Evolutionary conservation across 2,797 vertebrate genomes (phyloP).

Genomic region (Peromyscus melanophrys): DNA sequence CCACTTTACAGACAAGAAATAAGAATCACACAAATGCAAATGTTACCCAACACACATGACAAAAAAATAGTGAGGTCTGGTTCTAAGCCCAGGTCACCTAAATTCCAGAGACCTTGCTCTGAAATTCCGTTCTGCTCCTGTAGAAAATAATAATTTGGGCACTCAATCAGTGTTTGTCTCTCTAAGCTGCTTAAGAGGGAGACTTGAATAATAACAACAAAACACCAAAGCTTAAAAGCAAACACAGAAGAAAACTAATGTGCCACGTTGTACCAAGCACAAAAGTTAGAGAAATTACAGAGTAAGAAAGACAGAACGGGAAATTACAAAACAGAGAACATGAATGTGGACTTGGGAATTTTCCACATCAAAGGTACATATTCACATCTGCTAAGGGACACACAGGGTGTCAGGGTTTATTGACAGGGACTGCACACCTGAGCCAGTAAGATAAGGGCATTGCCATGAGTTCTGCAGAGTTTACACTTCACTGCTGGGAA

Average conservation of each 20-base stretch:
- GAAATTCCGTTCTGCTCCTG: not conserved
- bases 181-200: not conserved
- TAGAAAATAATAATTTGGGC: not conserved
- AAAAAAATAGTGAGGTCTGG: not conserved
- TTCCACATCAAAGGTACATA: conserved; percentile 56
- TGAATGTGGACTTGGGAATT: not conserved
- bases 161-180: not conserved
- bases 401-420: conserved; percentile 67
- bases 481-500: conserved; percentile 75
- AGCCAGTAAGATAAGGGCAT: conserved; percentile 80
- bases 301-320: not conserved
- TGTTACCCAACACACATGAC: not conserved
- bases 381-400: conserved; percentile 74
- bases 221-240: conserved; percentile 14
- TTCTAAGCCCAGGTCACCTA: not conserved
- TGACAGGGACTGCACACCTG: conserved; percentile 72
- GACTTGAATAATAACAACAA: not conserved
- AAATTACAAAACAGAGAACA: not conserved
- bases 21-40: not conserved
- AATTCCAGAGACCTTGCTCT: not conserved
- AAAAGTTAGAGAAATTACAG: conserved; percentile 54
- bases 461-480: conserved; percentile 73
- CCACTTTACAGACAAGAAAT: conserved; percentile 31
- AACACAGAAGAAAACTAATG: not conserved
- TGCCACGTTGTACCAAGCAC: not conserved